Evolutionary conservation across 2,888 invertebrate genomes (phyloP), one percentile per base, ranked within the genome.

Genomic region (Drosophila mimica): DNA sequence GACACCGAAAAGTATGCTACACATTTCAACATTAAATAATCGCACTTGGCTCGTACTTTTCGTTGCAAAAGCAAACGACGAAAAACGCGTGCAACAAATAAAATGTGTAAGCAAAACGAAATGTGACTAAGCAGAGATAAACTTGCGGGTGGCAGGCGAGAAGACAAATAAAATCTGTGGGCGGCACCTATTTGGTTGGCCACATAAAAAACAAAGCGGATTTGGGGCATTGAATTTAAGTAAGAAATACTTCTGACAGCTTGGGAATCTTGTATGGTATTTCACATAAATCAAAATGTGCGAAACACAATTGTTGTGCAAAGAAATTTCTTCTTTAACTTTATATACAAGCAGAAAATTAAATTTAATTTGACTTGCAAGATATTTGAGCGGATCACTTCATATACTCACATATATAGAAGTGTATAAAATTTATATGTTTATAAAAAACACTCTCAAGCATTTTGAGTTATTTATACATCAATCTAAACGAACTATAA

Each of bases 1-100:
- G 74, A 61, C 72, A 51, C 69, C 73, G 61, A 77, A 77, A 79
- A 77, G 79, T 85, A 83, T 85, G 81, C 81, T 72, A 59, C 67
- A 40, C 11, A 49, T 66, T 62, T 52, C 15, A n/a, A 61, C 70
- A 79, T 66, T 57, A 78, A 80, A 57, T 49, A 68, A 77, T 67
- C 78, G 69, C 69, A 61, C 49, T 66, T 70, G 56, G 51, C 33
- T 49, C 40, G 51, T 69, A 17, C 40, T 40, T 54, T 57, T 53
- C 51, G 54, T 51, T 30, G 59, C 53, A 34, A 17, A 25, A 38
- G 65, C 36, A 31, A 51, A 59, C 8, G 40, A 53, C 30, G 58
- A 46, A 51, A 66, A 66, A 67, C 63, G 70, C 80, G 70, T 65
- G 75, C 68, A 63, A 58, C 53, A 64, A 60, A 60, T 72, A 58